Evolutionary conservation across 2,113 vertebrate genomes (phyloP).

Genomic region (Xiphias gladius): DNA sequence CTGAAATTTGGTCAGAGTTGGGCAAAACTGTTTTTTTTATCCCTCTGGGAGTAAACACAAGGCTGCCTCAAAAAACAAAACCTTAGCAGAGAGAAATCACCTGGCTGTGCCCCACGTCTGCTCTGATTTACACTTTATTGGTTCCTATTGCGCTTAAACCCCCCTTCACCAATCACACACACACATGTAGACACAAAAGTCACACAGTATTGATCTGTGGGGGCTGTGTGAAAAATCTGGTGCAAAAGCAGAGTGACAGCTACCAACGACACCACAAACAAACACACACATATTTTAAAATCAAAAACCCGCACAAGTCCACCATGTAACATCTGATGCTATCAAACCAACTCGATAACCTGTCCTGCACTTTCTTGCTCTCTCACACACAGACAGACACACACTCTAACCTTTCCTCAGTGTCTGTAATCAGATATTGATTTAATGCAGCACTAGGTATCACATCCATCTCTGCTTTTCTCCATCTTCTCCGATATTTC

Average conservation of each 20-base stretch:
- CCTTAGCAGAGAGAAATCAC: constrained; percentile 31
- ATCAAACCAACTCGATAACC: constrained; percentile 21
- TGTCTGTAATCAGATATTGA: constrained; percentile 73
- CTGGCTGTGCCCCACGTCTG: constrained; percentile 24
- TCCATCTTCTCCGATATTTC: constrained; percentile 51
- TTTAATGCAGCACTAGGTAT: constrained; percentile 62
- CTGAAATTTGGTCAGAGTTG: not conserved
- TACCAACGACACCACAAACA: constrained; percentile 5
- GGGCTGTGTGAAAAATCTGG: constrained; percentile 41
- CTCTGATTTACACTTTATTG: constrained; percentile 67
- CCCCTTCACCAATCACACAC: constrained; percentile 40
- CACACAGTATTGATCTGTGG: constrained; percentile 40
- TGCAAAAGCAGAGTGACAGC: constrained; percentile 56
- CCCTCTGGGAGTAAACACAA: constrained; percentile 23
- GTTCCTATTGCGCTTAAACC: constrained; percentile 48
- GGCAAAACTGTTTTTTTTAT: not conserved
- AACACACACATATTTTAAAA: constrained; percentile 36
- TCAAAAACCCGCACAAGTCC: constrained; percentile 24
- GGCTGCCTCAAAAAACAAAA: not conserved
- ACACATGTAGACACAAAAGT: constrained; percentile 28
- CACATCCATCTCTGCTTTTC: constrained; percentile 66
- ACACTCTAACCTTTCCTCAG: constrained; percentile 47
- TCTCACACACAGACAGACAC: constrained; percentile 12
- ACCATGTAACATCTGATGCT: constrained; percentile 20
- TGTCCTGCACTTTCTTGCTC: not conserved